A percentile compares a stretch with the other conserved stretches of the same genome.
These are phyloP conservation scores for Dendrocincla tyrannina DNA, from an alignment of 2,797 vertebrate genomes.

Conservation along the genomic window DNA sequence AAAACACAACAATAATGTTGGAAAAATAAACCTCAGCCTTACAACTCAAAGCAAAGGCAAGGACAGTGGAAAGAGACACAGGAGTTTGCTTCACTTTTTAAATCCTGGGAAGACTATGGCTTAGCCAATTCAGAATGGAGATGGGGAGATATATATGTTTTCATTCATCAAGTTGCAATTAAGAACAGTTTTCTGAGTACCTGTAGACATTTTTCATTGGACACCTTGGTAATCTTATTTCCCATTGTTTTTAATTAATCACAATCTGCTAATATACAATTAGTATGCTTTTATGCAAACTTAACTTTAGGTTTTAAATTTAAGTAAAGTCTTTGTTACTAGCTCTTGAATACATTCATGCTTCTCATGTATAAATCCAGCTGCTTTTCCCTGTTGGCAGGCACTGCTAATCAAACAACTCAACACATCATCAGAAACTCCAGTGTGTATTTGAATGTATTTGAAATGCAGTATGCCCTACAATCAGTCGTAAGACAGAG, in stretches of 20 bases:
- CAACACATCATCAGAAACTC: not conserved
- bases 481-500: not conserved
- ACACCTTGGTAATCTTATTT: not conserved
- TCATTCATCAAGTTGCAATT: not conserved
- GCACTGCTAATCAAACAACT: not conserved
- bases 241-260: not conserved
- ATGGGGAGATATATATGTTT: not conserved
- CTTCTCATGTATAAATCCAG: not conserved
- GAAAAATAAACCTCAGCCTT: not conserved
- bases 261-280: not conserved
- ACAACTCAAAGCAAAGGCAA: not conserved
- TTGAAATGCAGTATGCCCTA: not conserved
- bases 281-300: not conserved
- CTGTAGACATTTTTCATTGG: not conserved
- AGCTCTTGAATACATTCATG: not conserved
- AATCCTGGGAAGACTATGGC: not conserved
- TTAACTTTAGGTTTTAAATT: not conserved
- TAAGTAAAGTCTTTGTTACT: not conserved
- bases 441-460: not conserved
- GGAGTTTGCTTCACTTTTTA: not conserved
- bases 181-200: not conserved
- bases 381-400: not conserved
- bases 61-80: not conserved
- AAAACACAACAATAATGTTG: not conserved
- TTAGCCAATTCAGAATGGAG: not conserved